Base-by-base conservation (phyloP, 2,888 invertebrate genomes). In the Chirona hameri region DNA sequence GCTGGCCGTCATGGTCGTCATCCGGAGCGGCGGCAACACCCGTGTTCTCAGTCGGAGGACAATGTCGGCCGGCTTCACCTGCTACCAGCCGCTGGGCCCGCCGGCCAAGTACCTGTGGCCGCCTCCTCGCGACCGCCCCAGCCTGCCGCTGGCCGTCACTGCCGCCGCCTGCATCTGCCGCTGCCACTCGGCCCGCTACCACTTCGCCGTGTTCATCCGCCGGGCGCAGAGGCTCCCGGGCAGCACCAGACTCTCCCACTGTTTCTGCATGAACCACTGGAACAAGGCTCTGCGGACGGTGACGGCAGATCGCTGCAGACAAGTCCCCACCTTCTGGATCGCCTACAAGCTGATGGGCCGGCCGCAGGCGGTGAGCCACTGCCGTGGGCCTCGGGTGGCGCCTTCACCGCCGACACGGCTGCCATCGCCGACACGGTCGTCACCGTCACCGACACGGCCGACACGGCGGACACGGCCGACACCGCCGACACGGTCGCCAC, bases 191-290 rank as follows among this genome's bases (percentile, higher is more conserved):
- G 29, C 4, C 1, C 14, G 29, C 69, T 69, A 69, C 69, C 15
- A 14, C 15, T 69, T 69, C 29, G 69, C 69, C 69, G 69, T 69
- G 29, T 69, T 69, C 69, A 29, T n/a, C n/a, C 69, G 29, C 14
- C 29, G 29, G 29, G 14, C 69, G 29, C 69, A 69, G 69, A 10
- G 14, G 29, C n/a, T 29, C 29, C 69, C 69, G 29, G 29, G 69
- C 14, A 14, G 14, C n/a, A 2, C 14, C 1, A 15, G 14, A 1
- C 29, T 2, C 29, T n/a, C 69, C 29, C 27, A 29, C 69, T 69
- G 69, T 29, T 69, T 69, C 69, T 69, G 69, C 69, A 69, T 69
- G 69, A 69, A 69, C 69, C 69, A 29, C 69, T 69, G 29, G 69
- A 69, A 69, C 7, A 69, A 69, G 69, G 15, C 10, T 12, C 29